Base-by-base conservation (phyloP, 2,888 invertebrate genomes). In the Cinara cedri region DNA sequence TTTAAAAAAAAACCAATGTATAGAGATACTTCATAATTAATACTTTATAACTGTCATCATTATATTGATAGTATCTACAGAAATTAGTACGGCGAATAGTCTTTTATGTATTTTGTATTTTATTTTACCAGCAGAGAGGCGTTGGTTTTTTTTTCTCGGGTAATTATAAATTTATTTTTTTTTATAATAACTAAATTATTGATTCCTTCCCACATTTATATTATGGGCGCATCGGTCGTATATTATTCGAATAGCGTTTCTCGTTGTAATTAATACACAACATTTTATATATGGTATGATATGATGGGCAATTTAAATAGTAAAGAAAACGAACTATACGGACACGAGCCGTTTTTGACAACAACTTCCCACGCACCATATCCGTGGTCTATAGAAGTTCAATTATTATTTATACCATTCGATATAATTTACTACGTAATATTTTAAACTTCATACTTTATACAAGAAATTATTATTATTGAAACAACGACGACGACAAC, bases 401-500 rank as follows among this genome's bases (percentile, higher is more conserved):
- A 54, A 65, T 65, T 54, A 65, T 75, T 65, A 44, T 54, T 54
- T 75, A n/a, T 34, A 34, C 34, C 34, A 34, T 75, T 75, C 55
- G 75, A 75, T 75, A 55, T 75, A 75, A 75, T 66, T 75, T 54
- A 75, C 19, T n/a, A 55, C 74, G n/a, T 62, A 74, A 51, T 51
- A 51, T 55, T 75, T 46, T 26, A 55, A 55, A 75, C 44, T 13
- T 16, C 10, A 34, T 51, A 65, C 34, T 34, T 34, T 4, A 54
- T n/a, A n/a, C n/a, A n/a, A n/a, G n/a, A n/a, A n/a, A n/a, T n/a
- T n/a, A n/a, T n/a, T 42, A 65, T 42, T 70, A 34, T 34, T 34
- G 6, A 34, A 34, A n/a, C n/a, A n/a, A n/a, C n/a, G n/a, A 71
- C 34, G 51, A 44, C 65, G 44, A 75, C 55, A 66, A 66, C 75